Base-by-base conservation (phyloP, 1,140 invertebrate genomes). In the Epicauta chinensis region DNA sequence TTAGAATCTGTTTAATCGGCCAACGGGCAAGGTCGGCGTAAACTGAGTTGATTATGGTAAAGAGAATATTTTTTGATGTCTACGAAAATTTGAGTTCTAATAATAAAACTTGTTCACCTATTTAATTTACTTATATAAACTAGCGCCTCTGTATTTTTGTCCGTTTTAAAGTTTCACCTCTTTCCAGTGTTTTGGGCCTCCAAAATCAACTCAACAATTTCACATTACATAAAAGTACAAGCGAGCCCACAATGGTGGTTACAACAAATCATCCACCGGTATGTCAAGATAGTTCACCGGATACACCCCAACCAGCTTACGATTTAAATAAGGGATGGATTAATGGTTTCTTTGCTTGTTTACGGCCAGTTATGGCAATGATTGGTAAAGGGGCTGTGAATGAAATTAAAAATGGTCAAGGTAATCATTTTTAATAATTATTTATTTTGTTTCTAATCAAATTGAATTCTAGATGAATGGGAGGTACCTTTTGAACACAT, bases 401-500 rank as follows among this genome's bases (percentile, higher is more conserved):
- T 61, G 84, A 87, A 71, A 77, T 84, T 55, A 87, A 84, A 71
- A 76, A 74, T 51, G 68, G 63, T 53, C 75, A 69, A 63, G 64
- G 68, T 69, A 53, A 57, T 23, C 30, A 23, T 45, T 36, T 32
- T 39, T n/a, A n/a, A n/a, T n/a, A n/a, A n/a, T n/a, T n/a, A n/a
- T n/a, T n/a, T n/a, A n/a, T n/a, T n/a, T n/a, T n/a, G n/a, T n/a
- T n/a, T n/a, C n/a, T n/a, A n/a, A n/a, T n/a, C n/a, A n/a, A n/a
- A n/a, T n/a, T n/a, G n/a, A 40, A 50, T 71, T 68, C 48, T 67
- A 68, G 89, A 93, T 72, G 81, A 89, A 58, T 98, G 93, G 93
- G 93, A 97, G 71, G 93, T 97, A 58, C 86, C 91, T 0, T 96
- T 97, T 71, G 93, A 97, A 70, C 79, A 81, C 7, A 93, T 98